Base-by-base conservation (phyloP, 2,888 invertebrate genomes). In the Ischnus inquisitorius region DNA sequence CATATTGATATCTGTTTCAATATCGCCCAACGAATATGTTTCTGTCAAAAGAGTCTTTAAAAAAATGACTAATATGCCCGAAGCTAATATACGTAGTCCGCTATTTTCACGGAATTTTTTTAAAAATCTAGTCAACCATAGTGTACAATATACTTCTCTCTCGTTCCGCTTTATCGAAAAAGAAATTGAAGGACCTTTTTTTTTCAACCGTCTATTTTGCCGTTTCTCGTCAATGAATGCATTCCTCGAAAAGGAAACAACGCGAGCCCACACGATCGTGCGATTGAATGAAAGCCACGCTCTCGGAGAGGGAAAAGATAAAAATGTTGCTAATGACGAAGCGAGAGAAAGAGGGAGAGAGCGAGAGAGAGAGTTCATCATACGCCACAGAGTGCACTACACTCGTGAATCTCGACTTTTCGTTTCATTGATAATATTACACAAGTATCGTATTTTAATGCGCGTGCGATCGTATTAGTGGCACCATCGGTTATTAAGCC, bases 241-340 rank as follows among this genome's bases (percentile, higher is more conserved):
- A 51, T 12, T 1, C 22, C 19, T 19, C 19, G 78, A 34, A 48
- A 41, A 41, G 67, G 41, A 39, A 71, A 54, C 71, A 71, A 69
- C 22, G 51, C 12, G 68, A 54, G 19, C 8, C 22, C 25, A 8
- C 16, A 48, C 62, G 25, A 43, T 67, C 16, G 22, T 48, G 22
- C 16, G 78, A 68, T 78, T 78, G 68, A 82, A 78, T 82, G 82
- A 74, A 78, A 28, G 71, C 54, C 14, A 46, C 67, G 43, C 72
- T 60, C 54, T 78, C 41, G 25, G 54, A 8, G 54, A 22, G 54
- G 72, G 68, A n/a, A n/a, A 51, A 72, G 67, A 82, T 82, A n/a
- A 78, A 82, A 60, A 60, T 57, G n/a, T 25, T 68, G 71, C 41
- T 19, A 67, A 71, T 76, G 60, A 79, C 64, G 65, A 65, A 43